Evolutionary conservation across 2,888 invertebrate species (phyloP), one percentile per base, ranked within the genome.

Genomic region (Dascillus cervinus): DNA sequence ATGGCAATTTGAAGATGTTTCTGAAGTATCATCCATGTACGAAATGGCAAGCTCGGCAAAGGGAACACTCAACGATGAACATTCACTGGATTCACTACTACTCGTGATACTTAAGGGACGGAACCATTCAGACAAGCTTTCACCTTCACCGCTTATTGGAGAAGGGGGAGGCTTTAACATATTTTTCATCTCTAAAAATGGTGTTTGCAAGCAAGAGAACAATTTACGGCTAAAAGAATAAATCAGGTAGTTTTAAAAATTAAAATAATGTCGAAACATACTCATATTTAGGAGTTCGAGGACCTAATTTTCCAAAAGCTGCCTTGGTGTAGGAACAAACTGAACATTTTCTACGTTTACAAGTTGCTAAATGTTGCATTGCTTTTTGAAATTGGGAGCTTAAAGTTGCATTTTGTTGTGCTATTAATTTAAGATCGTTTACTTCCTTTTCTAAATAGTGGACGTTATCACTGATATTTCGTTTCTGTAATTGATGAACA

Each of bases 151-250:
- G 22, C 56, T 58, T 6, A 62, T 58, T 3, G 65, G 64, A 3
- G 62, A 64, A 13, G 62, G 56, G 1, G 63, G 62, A 3, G 73
- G 71, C 47, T 70, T 66, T 32, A 75, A 62, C 70, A 73, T 71
- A 43, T 72, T 72, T 34, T 70, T 62, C 55, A 75, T 57, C 51
- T 75, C 70, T 49, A 72, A 62, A 44, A 75, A 60, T 29, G 73
- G 73, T 8, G 72, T 68, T 61, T 74, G 73, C 45, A 75, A 66
- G 56, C 75, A 74, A 37, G 72, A 71, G 53, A 75, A 69, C 26
- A 75, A 55, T 52, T 73, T 74, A 24, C 68, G 69, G 37, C 73
- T 72, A 53, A 17, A 17, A 17, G 8, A 17, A 6, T 17, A 17
- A 17, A 6, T 6, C 17, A 17, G 17, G 4, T 17, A 8, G 8